These are phyloP conservation scores for Aromia moschata DNA, from an alignment of 2,888 invertebrate genomes.

Conservation along the genomic window DNA sequence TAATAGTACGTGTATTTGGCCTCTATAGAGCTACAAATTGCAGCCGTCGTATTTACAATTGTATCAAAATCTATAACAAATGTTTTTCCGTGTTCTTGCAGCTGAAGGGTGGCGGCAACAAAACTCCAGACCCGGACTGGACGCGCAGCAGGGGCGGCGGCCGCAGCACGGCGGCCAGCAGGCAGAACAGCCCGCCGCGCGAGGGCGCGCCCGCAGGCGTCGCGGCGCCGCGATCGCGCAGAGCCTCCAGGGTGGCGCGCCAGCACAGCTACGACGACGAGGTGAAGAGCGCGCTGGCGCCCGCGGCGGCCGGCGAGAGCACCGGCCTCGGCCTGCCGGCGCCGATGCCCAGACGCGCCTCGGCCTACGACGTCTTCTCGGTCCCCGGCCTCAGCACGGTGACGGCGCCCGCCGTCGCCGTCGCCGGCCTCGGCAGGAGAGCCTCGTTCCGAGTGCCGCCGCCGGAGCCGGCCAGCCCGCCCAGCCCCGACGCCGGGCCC, in stretches of 20 bases:
- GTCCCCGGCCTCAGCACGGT: constrained; percentile 69
- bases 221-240: constrained; percentile 64
- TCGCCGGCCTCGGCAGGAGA: constrained; percentile 58
- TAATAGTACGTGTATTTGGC: constrained; percentile 9
- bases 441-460: constrained; percentile 72
- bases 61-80: constrained; percentile 1
- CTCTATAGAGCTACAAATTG: constrained; percentile 2
- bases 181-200: constrained; percentile 69
- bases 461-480: constrained; percentile 66
- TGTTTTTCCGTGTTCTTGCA: constrained; percentile 54
- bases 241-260: constrained; percentile 72
- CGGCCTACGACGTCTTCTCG: constrained; percentile 86
- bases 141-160: constrained; percentile 67
- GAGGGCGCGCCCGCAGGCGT: constrained; percentile 56
- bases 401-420: constrained; percentile 51
- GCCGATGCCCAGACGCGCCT: constrained; percentile 81
- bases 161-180: constrained; percentile 72
- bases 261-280: constrained; percentile 90
- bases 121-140: constrained; percentile 68
- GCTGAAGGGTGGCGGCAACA: constrained; percentile 73
- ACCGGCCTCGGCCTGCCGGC: constrained; percentile 77
- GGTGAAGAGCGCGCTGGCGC: constrained; percentile 57
- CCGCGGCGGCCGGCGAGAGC: constrained; percentile 59
- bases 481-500: constrained; percentile 63
- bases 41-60: constrained; percentile 4